Evolutionary conservation across 2,113 vertebrate species (phyloP), one percentile per base, ranked within the genome.

Genomic region (Ophthalmotilapia sp.): DNA sequence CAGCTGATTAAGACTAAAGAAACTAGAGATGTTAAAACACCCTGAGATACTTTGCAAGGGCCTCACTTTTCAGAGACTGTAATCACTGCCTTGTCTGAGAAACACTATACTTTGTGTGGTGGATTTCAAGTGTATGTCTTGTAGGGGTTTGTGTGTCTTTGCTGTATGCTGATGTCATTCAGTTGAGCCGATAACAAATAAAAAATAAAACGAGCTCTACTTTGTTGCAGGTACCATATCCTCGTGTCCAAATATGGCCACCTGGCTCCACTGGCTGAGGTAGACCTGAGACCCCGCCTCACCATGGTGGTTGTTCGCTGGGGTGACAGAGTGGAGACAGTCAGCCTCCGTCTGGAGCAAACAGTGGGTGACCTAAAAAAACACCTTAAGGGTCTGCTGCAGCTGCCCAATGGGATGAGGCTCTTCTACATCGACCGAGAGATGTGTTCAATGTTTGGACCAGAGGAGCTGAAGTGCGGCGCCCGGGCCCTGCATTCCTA

Each of bases 311-410:
- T 98, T n/a, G 95, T 99, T 49, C 98, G 97, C 90, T 99, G 96
- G 89, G 97, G 97, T 2, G 98, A 98, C 9, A 96, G 97, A 51
- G 97, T 97, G 92, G 97, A 98, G 89, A 93, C 96, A 14, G 94
- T 99, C 94, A 97, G 95, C 14, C 98, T 99, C 73, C 97, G 97
- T 23, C 96, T 99, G 86, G 98, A 98, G 86, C 98, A 98, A 92
- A 99, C 98, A 11, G 99, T 99, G 82, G 97, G 97, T 11, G 98
- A 99, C 75, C 94, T 99, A 26, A 99, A 97, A 97, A 99, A 98
- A 68, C 97, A 98, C 29, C 95, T 99, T 6, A 96, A 96, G 87
- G 95, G 96, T 82, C 93, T 98, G 1, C 97, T 99, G 87, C 98
- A 98, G 88, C 91, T 99, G 45, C 97, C 98, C 5, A 94, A 96